Percentiles rank a stretch among this genome's conserved stretches.
These are phyloP conservation scores for Galerucella nymphaeae DNA, from an alignment of 2,888 invertebrate species.

Conservation along the genomic window DNA sequence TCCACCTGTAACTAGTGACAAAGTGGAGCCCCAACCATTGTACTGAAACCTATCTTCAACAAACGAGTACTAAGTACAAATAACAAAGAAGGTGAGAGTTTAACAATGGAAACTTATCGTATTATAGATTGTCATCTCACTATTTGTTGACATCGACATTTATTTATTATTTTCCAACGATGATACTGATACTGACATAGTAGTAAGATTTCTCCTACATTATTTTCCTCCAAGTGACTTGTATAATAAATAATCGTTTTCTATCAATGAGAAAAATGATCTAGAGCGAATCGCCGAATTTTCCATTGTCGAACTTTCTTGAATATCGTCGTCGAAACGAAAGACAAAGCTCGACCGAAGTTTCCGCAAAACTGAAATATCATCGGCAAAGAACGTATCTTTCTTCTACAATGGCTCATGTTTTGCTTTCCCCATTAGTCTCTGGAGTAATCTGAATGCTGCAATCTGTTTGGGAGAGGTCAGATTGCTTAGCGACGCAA, in stretches of 20 bases:
- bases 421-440: constrained; percentile 53
- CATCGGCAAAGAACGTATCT: constrained; percentile 53
- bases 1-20: too few relatives aligned
- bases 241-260: constrained; percentile 11
- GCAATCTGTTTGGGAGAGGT: constrained; percentile 30
- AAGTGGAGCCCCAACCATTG: too few relatives aligned
- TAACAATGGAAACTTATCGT: too few relatives aligned
- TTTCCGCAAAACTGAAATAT: constrained; percentile 43
- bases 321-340: constrained; percentile 17
- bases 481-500: constrained; percentile 22
- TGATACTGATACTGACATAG: neutral
- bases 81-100: too few relatives aligned
- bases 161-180: neutral
- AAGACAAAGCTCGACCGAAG: constrained; percentile 41
- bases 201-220: neutral
- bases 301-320: neutral
- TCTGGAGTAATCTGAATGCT: constrained; percentile 55
- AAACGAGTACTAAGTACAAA: too few relatives aligned
- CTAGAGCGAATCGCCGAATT: neutral
- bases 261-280: constrained; percentile 18
- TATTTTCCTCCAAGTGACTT: neutral
- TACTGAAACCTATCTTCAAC: too few relatives aligned
- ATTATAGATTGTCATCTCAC: too few relatives aligned
- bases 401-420: constrained; percentile 56
- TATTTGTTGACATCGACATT: neutral